Base-by-base conservation (phyloP, 2,888 invertebrate genomes). In the Sinodicranocentrus sp. region DNA sequence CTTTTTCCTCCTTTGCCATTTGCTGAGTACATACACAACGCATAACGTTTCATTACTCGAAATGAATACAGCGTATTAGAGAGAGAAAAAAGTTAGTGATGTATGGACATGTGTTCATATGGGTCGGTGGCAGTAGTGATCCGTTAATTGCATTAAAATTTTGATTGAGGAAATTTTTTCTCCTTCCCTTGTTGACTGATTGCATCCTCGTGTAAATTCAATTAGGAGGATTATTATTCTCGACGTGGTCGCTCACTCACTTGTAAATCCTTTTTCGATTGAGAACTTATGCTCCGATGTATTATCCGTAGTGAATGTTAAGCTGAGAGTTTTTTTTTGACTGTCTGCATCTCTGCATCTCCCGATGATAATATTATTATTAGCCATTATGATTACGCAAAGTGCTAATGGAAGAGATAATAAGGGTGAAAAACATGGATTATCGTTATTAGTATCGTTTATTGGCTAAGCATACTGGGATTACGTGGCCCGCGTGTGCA, bases 161-260 rank as follows among this genome's bases (percentile, higher is more conserved):
- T 68, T 77, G 57, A 57, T 57, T 57, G 57, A 57, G 57, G 57
- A 21, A 57, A 52, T 57, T 23, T 57, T 57, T 57, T 57, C 1
- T 23, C 1, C 43, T 57, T 57, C 1, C 15, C 1, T 23, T 61
- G 59, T 39, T 71, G 79, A 33, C 63, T 71, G 79, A 79, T 79
- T 79, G 61, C 72, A 71, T 79, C 71, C 71, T 72, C 79, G 79
- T 79, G 79, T 79, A 79, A 79, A 79, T 79, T 79, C 79, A 79
- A 79, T 79, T 79, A 79, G 48, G 79, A 72, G 71, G 71, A 79
- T 79, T 79, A 79, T 33, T 33, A 33, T 33, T 33, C 33, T 33
- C 10, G 33, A 33, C 33, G 10, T 33, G 10, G n/a, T n/a, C 33
- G 33, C 33, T 6, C 33, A 33, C 39, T 52, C 44, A 48, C 44